Evolutionary conservation across 2,888 invertebrate genomes (phyloP).

Genomic region (Thysanoteuthis rhombus): DNA sequence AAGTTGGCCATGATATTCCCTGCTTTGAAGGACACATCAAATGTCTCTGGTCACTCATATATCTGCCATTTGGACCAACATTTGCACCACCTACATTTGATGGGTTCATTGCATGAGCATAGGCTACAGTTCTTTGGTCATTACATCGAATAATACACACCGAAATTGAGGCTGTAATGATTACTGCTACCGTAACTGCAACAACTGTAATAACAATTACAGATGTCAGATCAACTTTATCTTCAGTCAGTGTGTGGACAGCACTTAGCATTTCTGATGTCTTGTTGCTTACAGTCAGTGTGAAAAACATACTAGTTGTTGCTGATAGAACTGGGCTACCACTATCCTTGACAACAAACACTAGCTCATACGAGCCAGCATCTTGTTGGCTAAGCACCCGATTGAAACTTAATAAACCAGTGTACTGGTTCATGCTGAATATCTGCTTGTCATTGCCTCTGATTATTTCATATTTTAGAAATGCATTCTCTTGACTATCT

Average conservation of each 20-base stretch:
- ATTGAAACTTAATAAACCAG: neutral
- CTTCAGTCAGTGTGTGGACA: neutral
- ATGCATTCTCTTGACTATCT: neutral
- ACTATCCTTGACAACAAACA: neutral
- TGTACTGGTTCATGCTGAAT: neutral
- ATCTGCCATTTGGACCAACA: neutral
- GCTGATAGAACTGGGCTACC: neutral
- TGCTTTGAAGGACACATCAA: neutral
- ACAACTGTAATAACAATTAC: neutral
- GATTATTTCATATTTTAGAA: conserved; percentile 12
- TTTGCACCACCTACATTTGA: neutral
- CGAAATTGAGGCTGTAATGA: neutral
- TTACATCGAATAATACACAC: neutral
- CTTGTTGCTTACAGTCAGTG: neutral
- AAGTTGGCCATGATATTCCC: neutral
- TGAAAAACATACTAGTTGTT: neutral
- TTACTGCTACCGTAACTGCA: neutral
- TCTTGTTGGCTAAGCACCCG: neutral
- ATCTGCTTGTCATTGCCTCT: neutral
- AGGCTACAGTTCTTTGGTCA: neutral
- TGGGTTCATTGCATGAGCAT: neutral
- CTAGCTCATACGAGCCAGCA: neutral
- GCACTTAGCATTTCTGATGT: conserved; percentile 12
- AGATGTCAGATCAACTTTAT: neutral
- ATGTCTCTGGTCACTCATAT: neutral